Base-by-base conservation (phyloP, 1,140 invertebrate species). In the Mamestra configurata region DNA sequence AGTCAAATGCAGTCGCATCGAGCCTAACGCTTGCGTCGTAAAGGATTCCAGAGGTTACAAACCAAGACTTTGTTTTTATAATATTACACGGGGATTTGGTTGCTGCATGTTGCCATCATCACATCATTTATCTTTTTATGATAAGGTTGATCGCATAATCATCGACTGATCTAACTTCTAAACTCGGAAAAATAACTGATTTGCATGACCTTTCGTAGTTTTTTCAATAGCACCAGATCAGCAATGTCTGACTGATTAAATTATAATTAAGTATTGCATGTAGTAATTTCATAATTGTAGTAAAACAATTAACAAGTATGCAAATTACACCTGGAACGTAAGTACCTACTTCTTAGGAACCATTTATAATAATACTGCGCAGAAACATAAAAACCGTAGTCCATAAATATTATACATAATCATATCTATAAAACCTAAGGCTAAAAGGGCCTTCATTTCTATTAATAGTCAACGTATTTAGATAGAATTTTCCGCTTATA, bases 11-110 rank as follows among this genome's bases (percentile, higher is more conserved):
- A 88, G 89, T 86, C 86, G 79, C 80, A 79, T 84, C 84, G 82
- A 89, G 86, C 79, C 85, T 88, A 90, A 92, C 82, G 83, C 86
- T 86, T 93, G 90, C 90, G 79, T 91, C 88, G 79, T 90, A 85
- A 88, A 84, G 88, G 90, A 93, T 86, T 77, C 77, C 24, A 84
- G 84, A 93, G 90, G 90, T 93, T 90, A 87, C 66, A 68, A 80
- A 27, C 37, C 79, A 43, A 73, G 35, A 64, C 79, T 83, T 81
- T 78, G 79, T 82, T 83, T 51, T 11, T 4, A 3, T 81, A 75
- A 66, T 49, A 79, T 55, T 73, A 53, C 79, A 81, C 81, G 82
- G 82, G 85, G 80, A 78, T 83, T 80, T 72, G 82, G 81, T 83
- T 78, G 79, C 81, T 75, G 84, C 84, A 85, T 85, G 84, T 70